Evolutionary conservation across 2,888 invertebrate species (phyloP), one percentile per base, ranked within the genome.

Genomic region (Troides aeacus): DNA sequence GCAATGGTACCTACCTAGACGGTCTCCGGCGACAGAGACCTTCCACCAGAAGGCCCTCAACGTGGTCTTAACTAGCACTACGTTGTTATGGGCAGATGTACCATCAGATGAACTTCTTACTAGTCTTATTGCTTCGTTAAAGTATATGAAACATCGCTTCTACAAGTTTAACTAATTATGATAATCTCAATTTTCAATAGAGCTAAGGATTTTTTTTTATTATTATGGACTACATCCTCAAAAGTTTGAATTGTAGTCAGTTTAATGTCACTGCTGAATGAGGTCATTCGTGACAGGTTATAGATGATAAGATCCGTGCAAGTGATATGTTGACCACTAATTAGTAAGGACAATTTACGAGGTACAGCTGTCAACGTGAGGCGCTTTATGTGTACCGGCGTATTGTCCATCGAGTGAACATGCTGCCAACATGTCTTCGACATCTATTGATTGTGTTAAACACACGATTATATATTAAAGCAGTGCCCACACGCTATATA

Each of bases 371-470:
- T 57, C 69, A 64, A 39, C 56, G 46, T 30, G n/a, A 56, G 42
- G 30, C 56, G 60, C 53, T 60, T 64, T 64, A 56, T 64, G 39
- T 42, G 30, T 56, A 42, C 24, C 18, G 30, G 24, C 12, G 12
- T 60, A 64, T 69, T 69, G 69, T 64, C 18, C 23, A 17, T 46
- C 56, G 42, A n/a, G 18, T 61, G 24, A 39, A 64, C 60, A 69
- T 56, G 68, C 53, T 53, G 68, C 59, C 53, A 53, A 64, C 64
- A 69, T 64, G 64, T 18, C 39, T 61, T n/a, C 61, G 61, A 64
- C 64, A 69, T 30, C 61, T 39, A 64, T 61, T 57, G 57, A 64
- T 61, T 61, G 24, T 61, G 46, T 57, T 60, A 57, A 24, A 64
- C 57, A 69, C 12, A 64, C 64, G 46, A 68, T 57, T 42, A 53